A percentile compares a stretch with the other conserved stretches of the same genome.
Conservation (phyloP, 2,888 invertebrate genomes). For the Rutpela maculata region DNA sequence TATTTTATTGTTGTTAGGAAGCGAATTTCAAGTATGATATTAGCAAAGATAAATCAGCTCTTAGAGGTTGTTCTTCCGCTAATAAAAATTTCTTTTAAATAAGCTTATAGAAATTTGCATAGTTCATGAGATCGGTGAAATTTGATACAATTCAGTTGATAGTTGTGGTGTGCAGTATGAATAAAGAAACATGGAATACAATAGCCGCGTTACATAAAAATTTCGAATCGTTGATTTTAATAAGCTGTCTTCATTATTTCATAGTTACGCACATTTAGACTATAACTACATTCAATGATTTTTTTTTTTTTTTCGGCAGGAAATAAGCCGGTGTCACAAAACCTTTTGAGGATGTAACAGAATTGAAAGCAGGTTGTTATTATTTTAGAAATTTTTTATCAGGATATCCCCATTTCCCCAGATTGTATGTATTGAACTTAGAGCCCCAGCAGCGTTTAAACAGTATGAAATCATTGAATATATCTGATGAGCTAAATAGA, state of each 20-base stretch:
- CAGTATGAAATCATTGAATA: too few species aligned
- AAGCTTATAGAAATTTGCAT: constrained; percentile 17
- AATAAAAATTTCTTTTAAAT: constrained; percentile 21
- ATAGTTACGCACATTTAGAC: not conserved
- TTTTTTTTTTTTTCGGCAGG: too few species aligned
- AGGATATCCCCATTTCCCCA: too few species aligned
- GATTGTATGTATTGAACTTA: too few species aligned
- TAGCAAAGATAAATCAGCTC: not conserved
- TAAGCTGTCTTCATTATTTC: not conserved
- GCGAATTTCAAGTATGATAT: not conserved
- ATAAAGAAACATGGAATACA: not conserved
- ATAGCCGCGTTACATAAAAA: not conserved
- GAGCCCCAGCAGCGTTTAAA: too few species aligned
- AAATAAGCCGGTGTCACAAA: too few species aligned
- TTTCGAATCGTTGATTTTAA: not conserved
- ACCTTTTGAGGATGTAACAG: too few species aligned
- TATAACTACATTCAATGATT: too few species aligned
- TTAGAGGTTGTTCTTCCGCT: constrained; percentile 17
- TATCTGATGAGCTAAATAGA: too few species aligned
- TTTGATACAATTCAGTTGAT: constrained; percentile 20
- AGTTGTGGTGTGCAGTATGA: not conserved
- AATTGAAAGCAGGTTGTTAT: too few species aligned
- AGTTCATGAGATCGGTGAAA: constrained; percentile 14
- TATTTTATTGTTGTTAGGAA: not conserved
- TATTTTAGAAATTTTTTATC: too few species aligned